These are phyloP conservation scores for Sphaerophoria rueppellii DNA, from an alignment of 2,888 invertebrate genomes.

Conservation along the genomic window DNA sequence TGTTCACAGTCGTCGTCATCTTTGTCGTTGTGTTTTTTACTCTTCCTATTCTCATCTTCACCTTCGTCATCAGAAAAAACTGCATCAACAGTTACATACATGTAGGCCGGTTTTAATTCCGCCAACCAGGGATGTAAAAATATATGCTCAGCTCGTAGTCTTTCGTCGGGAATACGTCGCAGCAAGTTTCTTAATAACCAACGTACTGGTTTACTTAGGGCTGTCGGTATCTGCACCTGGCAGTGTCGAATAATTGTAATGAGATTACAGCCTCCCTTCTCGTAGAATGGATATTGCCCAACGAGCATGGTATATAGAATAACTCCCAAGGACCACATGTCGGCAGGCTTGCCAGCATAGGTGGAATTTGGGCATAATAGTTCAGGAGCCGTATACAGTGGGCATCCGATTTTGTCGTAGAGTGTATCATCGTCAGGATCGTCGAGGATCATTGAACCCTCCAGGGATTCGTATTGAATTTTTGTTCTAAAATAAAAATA, in stretches of 20 bases:
- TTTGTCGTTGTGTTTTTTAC: conserved; percentile 72
- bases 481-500: conserved; percentile 77
- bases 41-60: not conserved
- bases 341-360: conserved; percentile 81
- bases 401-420: conserved; percentile 81
- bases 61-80: conserved; percentile 77
- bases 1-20: conserved; percentile 52
- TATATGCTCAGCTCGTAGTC: conserved; percentile 78
- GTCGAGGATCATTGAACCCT: conserved; percentile 81
- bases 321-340: conserved; percentile 81
- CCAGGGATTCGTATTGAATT: conserved; percentile 81
- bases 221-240: conserved; percentile 79
- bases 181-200: conserved; percentile 78
- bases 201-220: conserved; percentile 78
- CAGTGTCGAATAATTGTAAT: conserved; percentile 80
- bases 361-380: conserved; percentile 79
- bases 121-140: conserved; percentile 79
- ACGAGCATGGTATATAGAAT: conserved; percentile 81
- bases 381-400: conserved; percentile 81
- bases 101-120: conserved; percentile 78
- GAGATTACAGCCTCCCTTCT: conserved; percentile 80
- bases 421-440: conserved; percentile 79
- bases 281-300: conserved; percentile 81
- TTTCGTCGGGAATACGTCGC: conserved; percentile 79
- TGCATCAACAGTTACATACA: conserved; percentile 78